Base-by-base conservation (phyloP, 2,888 invertebrate species). In the Andrena marginata region DNA sequence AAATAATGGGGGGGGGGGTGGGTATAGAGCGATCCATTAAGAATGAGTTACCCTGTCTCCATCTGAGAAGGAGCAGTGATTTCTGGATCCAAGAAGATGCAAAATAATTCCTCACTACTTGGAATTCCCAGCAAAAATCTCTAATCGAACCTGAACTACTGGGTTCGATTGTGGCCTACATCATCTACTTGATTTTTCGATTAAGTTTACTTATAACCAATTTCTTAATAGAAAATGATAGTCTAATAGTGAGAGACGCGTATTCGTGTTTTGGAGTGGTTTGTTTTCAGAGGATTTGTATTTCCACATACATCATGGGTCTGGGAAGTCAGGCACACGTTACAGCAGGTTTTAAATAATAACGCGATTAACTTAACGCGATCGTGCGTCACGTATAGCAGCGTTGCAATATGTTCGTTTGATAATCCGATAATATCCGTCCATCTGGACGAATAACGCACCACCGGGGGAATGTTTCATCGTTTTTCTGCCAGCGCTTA, bases 401-500 rank as follows among this genome's bases (percentile, higher is more conserved):
- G 59, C 69, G 29, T 65, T 77, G 70, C 76, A 78, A 42, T 71
- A 60, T 65, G 76, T 78, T 82, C 76, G 71, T 74, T 76, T 71
- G 67, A 80, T 85, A 87, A 87, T 87, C 84, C 80, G 84, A 87
- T 87, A 86, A 86, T 85, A 85, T 87, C 84, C 82, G 72, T 62
- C 76, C 78, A 29, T 59, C 75, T 78, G 69, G 59, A 59, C 59
- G 56, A 62, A 33, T 54, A 62, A n/a, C 69, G 72, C 64, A 54
- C 64, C 70, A 54, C 42, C 42, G 74, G 79, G 77, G 74, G 68
- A 82, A 87, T 82, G 84, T 82, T 87, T 78, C 85, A 85, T 74
- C 77, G 76, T 82, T 87, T 85, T 85, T 86, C 64, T 70, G 67
- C 70, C 60, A 62, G 35, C 73, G 77, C 77, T 77, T 63, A 75